These are phyloP conservation scores for Aramus guarauna DNA, from an alignment of 2,113 vertebrate species.

Conservation along the genomic window DNA sequence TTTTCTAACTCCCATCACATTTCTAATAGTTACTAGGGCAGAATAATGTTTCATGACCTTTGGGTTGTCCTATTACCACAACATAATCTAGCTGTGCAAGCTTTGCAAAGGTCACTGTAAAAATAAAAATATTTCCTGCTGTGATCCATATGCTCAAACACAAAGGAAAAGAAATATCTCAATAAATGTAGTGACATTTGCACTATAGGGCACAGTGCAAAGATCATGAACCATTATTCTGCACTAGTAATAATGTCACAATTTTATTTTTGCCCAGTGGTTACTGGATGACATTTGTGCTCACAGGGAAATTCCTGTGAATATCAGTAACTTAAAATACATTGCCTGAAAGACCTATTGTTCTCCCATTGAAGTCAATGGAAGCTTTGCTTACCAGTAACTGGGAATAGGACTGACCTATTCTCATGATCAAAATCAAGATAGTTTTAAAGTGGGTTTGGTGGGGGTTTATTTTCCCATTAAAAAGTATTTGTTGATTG, in stretches of 20 bases:
- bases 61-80: conserved; percentile 24
- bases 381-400: not conserved
- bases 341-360: not conserved
- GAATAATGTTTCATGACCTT: conserved; percentile 69
- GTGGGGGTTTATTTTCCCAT: not conserved
- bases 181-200: conserved; percentile 61
- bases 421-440: not conserved
- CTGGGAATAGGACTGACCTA: not conserved
- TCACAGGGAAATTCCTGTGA: conserved; percentile 39
- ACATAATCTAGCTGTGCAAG: not conserved
- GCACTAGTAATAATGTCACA: conserved; percentile 44
- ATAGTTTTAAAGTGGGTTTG: not conserved
- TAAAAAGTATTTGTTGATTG: not conserved
- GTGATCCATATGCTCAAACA: conserved; percentile 30
- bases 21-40: conserved; percentile 62
- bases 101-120: conserved; percentile 56
- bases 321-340: conserved; percentile 54
- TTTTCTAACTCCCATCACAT: conserved; percentile 16
- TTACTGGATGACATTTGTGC: conserved; percentile 42
- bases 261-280: conserved; percentile 23
- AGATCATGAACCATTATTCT: conserved; percentile 55
- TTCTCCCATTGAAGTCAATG: not conserved
- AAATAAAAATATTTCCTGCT: conserved; percentile 42
- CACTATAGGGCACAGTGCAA: conserved; percentile 56
- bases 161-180: conserved; percentile 18